Conservation (phyloP, 2,113 vertebrate species). For the Ammodytes marinus region DNA sequence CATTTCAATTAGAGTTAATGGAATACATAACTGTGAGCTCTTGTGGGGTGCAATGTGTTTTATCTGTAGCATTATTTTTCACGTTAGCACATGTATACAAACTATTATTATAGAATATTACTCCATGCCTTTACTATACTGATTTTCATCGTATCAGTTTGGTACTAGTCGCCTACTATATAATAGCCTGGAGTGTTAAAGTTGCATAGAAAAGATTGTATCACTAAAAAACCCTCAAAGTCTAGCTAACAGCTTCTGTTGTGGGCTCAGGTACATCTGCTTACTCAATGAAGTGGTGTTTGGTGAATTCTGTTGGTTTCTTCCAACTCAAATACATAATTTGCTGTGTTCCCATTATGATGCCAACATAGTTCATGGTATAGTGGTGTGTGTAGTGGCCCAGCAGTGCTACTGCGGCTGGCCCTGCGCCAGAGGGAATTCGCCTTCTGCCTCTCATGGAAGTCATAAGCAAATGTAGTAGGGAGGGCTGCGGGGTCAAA, state of each 20-base stretch:
- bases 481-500: slow-evolving; percentile 75
- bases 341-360: neutral
- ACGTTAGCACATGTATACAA: neutral
- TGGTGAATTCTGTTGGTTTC: neutral
- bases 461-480: slow-evolving; percentile 76
- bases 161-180: neutral
- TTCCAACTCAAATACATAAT: neutral
- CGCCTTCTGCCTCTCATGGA: slow-evolving; percentile 56
- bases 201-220: neutral
- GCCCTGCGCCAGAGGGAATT: slow-evolving; percentile 73
- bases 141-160: neutral
- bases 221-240: neutral
- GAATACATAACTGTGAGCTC: neutral
- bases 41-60: neutral
- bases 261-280: neutral
- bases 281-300: neutral
- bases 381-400: slow-evolving; percentile 2
- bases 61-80: neutral
- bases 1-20: neutral
- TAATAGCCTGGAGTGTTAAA: neutral
- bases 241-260: neutral
- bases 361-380: neutral
- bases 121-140: neutral
- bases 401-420: slow-evolving; percentile 39
- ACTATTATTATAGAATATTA: neutral